Evolutionary conservation across 2,113 vertebrate genomes (phyloP).

Genomic region (Propithecus coquereli): DNA sequence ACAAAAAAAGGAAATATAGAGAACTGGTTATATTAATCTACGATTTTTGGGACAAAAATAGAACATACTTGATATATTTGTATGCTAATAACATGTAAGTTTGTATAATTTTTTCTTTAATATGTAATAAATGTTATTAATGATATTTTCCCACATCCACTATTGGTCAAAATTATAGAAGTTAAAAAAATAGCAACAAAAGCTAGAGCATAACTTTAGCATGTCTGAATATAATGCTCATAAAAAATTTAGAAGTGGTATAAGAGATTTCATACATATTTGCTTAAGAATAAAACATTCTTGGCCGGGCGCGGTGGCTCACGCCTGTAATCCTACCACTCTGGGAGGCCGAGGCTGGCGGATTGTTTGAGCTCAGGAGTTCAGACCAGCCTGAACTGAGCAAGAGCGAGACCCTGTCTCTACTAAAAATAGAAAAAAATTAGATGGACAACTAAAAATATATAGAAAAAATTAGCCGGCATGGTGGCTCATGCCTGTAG

Average conservation of each 20-base stretch:
- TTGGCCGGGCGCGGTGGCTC: too few relatives aligned
- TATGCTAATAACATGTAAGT: neutral
- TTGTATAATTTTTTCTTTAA: neutral
- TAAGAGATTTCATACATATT: neutral
- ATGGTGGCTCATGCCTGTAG: too few relatives aligned
- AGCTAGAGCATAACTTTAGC: neutral
- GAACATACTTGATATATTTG: neutral
- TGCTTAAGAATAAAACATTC: neutral
- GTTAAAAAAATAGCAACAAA: slow-evolving; percentile 5
- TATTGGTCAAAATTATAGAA: neutral
- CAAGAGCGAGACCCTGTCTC: too few relatives aligned
- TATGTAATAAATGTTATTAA: neutral
- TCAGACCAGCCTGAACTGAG: too few relatives aligned
- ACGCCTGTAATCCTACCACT: too few relatives aligned
- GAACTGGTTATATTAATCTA: neutral
- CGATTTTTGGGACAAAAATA: neutral
- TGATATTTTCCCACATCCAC: neutral
- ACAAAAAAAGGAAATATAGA: neutral
- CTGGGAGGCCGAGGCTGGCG: too few relatives aligned
- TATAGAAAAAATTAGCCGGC: too few relatives aligned
- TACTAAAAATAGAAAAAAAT: too few relatives aligned
- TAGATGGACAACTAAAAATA: too few relatives aligned
- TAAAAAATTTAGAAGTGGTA: neutral
- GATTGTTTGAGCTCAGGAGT: too few relatives aligned
- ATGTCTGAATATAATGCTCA: neutral